Evolutionary conservation across 2,797 vertebrate species (phyloP).

Genomic region (Chanos chanos): DNA sequence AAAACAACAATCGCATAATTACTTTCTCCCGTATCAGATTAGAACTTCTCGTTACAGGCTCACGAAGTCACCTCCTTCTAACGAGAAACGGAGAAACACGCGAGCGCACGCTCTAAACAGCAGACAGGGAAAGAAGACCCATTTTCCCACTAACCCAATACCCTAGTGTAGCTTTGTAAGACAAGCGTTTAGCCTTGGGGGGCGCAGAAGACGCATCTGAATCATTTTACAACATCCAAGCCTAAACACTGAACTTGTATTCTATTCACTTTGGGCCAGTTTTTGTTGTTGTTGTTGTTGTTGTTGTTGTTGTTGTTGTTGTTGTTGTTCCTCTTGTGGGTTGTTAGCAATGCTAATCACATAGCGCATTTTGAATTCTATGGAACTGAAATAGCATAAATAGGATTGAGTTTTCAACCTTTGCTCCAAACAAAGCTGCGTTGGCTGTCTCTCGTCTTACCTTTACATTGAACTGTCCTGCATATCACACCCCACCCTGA

Average conservation of each 20-base stretch:
- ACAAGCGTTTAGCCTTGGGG: no score
- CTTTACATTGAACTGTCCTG: constrained; percentile 26
- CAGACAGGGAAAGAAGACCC: constrained; percentile 2
- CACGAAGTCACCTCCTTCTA: constrained; percentile 49
- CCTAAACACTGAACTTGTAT: no score
- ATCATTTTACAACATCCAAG: no score
- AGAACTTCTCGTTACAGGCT: constrained; percentile 49
- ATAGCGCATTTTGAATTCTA: background rate
- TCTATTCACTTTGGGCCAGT: no score
- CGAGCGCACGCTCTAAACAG: constrained; percentile 2
- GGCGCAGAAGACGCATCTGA: no score
- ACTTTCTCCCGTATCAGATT: constrained; percentile 44
- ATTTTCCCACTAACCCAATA: no score
- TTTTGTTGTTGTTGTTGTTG: no score
- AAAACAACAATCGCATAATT: constrained; percentile 50
- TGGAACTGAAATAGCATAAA: no score
- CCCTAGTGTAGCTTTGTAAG: no score
- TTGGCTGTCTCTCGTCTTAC: background rate
- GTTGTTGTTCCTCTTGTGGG: no score
- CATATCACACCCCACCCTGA: constrained; percentile 27
- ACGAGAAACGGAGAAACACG: constrained; percentile 35
- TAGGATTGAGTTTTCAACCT: constrained; percentile 3
- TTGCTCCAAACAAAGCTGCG: background rate
- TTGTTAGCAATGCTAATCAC: constrained; percentile 7
- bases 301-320: no score